phyloP scores from a whole-genome alignment of 2,888 invertebrate genomes.

The Chymomyza caudatula region DNA sequence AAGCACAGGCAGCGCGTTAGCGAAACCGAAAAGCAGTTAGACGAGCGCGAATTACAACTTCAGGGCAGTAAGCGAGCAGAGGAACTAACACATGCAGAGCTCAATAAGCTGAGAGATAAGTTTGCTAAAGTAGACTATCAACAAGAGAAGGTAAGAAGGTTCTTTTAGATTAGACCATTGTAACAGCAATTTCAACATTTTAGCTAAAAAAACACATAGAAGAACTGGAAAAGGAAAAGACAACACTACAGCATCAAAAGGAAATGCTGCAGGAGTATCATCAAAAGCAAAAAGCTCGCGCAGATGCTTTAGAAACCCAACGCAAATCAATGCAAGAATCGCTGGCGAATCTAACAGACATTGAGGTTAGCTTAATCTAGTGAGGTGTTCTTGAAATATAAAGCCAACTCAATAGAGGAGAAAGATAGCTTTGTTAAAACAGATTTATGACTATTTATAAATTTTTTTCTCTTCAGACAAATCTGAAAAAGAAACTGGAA shows the following conservation, averaged over 20 bases:
- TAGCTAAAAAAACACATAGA: conserved; percentile 79
- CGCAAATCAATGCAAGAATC: conserved; percentile 80
- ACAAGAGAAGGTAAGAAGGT: conserved; percentile 78
- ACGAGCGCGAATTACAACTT: conserved; percentile 76
- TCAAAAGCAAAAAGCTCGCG: conserved; percentile 79
- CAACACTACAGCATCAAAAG: conserved; percentile 79
- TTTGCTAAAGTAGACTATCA: conserved; percentile 78
- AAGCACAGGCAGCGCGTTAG: conserved; percentile 14
- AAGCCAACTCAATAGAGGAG: no score
- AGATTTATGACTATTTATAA: conserved; percentile 34
- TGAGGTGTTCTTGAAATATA: background rate
- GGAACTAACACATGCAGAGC: conserved; percentile 73
- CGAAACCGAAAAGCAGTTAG: conserved; percentile 65
- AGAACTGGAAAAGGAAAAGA: conserved; percentile 82
- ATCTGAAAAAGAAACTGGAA: conserved; percentile 80
- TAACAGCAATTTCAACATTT: background rate
- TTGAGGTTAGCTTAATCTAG: conserved; percentile 79
- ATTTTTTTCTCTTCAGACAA: conserved; percentile 73
- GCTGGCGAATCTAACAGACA: conserved; percentile 79
- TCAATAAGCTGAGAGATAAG: conserved; percentile 78
- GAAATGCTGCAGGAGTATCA: conserved; percentile 79
- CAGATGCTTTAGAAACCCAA: conserved; percentile 80
- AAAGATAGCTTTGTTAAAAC: no score
- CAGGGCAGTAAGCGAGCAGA: conserved; percentile 75
- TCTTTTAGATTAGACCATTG: background rate